These are phyloP conservation scores for Bettongia penicillata DNA, from an alignment of 2,113 vertebrate genomes.

Conservation along the genomic window DNA sequence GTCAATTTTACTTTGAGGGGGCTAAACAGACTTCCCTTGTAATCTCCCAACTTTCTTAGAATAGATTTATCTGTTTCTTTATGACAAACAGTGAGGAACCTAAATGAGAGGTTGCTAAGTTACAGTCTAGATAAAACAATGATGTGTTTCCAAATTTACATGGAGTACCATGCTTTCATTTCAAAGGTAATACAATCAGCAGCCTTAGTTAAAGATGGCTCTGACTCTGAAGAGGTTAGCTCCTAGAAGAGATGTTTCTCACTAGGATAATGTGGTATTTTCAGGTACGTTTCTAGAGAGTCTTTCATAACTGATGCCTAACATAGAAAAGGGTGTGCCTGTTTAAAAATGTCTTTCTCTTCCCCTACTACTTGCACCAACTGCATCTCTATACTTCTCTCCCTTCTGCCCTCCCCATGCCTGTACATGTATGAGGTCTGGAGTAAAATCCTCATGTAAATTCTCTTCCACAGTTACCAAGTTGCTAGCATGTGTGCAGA, in stretches of 20 bases:
- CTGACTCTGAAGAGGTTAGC: conserved; percentile 55
- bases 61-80: conserved; percentile 73
- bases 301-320: conserved; percentile 63
- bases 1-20: background rate
- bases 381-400: conserved; percentile 61
- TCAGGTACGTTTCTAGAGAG: conserved; percentile 71
- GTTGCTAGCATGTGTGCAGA: conserved; percentile 37
- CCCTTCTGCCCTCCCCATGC: conserved; percentile 56
- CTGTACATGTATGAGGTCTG: conserved; percentile 53
- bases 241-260: conserved; percentile 71
- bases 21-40: conserved; percentile 1
- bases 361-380: conserved; percentile 56
- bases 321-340: background rate
- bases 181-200: conserved; percentile 63
- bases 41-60: conserved; percentile 51
- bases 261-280: conserved; percentile 65
- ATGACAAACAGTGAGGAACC: conserved; percentile 66
- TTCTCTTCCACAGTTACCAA: conserved; percentile 45
- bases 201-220: conserved; percentile 44
- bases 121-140: conserved; percentile 79
- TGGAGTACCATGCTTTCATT: conserved; percentile 63
- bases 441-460: conserved; percentile 74
- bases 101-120: conserved; percentile 82
- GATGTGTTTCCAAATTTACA: conserved; percentile 74
- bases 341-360: background rate